Percentiles rank a stretch among this genome's conserved stretches.
phyloP scores from a whole-genome alignment of 1,140 invertebrate species.

The Gryon sp. region DNA sequence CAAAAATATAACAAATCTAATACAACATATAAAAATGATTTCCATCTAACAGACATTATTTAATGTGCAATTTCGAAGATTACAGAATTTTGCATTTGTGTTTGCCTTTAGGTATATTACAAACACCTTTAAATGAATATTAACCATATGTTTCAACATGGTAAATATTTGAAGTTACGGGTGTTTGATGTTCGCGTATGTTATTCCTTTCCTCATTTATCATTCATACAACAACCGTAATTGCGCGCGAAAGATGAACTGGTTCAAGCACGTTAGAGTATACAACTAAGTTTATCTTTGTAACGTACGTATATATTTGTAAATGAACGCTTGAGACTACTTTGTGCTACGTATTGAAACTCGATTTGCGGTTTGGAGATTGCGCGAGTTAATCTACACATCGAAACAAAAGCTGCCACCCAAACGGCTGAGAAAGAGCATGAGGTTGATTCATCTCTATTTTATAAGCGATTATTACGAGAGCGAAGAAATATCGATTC shows the following conservation, averaged over 20 bases:
- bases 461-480: conserved; percentile 21
- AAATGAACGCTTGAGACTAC: conserved; percentile 45
- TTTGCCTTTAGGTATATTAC: conserved; percentile 38
- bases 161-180: conserved; percentile 59
- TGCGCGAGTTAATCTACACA: conserved; percentile 43
- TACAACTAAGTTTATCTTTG: conserved; percentile 57
- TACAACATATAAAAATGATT: too few relatives aligned
- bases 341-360: conserved; percentile 42
- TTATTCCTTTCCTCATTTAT: conserved; percentile 51
- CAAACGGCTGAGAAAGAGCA: conserved; percentile 29
- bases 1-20: too few relatives aligned
- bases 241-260: conserved; percentile 62
- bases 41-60: too few relatives aligned
- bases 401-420: conserved; percentile 32
- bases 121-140: conserved; percentile 58
- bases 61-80: conserved; percentile 6
- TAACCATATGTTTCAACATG: conserved; percentile 41
- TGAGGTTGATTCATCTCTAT: conserved; percentile 24
- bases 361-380: conserved; percentile 58
- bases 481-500: conserved; percentile 14
- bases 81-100: conserved; percentile 30
- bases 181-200: conserved; percentile 56
- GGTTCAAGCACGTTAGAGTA: conserved; percentile 57
- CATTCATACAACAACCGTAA: conserved; percentile 58
- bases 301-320: conserved; percentile 54